Evolutionary conservation across 2,797 vertebrate genomes (phyloP), one percentile per base, ranked within the genome.

Genomic region (Premnoplex brunnescens): DNA sequence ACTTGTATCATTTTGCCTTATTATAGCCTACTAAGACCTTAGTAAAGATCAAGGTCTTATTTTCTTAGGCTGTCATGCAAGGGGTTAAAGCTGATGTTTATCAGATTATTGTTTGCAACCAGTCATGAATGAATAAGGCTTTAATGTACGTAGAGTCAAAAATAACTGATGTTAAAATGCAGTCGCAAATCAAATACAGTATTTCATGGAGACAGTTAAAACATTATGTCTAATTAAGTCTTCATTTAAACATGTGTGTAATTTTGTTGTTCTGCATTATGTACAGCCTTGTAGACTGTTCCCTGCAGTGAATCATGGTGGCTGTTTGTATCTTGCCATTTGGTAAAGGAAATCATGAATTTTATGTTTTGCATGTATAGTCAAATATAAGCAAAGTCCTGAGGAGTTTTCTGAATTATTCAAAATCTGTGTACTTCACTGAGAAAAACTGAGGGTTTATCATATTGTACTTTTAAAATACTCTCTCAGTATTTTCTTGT

Each of bases 41-140:
- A 94, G 85, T 73, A 41, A 87, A 92, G 95, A 91, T 88, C 7
- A 0, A 51, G 95, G 94, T 73, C 91, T 91, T 94, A 95, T 96
- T 96, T 95, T 86, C 94, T 88, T 93, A 58, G 85, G 67, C 77
- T 95, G 85, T 79, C 85, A 71, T 44, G 77, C 59, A 96, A 96
- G 69, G 95, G 91, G 95, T 97, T 96, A 96, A 96, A 92, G 74
- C 85, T 93, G 91, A 93, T 95, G 82, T 95, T 97, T 95, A 96
- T 89, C 83, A 88, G 89, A 93, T 94, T 97, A 92, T 95, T 97
- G 89, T 97, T 96, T 95, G 93, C 85, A 95, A 54, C 94, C 88
- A 96, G 95, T 95, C 95, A 96, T 96, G 96, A 96, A 94, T 95
- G 93, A 97, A 87, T 95, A 96, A 96, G 68, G 27, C 88, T 93